A percentile compares a stretch with the other conserved stretches of the same genome.
These are phyloP conservation scores for Gymnarchus niloticus DNA, from an alignment of 2,113 vertebrate species.

Conservation along the genomic window DNA sequence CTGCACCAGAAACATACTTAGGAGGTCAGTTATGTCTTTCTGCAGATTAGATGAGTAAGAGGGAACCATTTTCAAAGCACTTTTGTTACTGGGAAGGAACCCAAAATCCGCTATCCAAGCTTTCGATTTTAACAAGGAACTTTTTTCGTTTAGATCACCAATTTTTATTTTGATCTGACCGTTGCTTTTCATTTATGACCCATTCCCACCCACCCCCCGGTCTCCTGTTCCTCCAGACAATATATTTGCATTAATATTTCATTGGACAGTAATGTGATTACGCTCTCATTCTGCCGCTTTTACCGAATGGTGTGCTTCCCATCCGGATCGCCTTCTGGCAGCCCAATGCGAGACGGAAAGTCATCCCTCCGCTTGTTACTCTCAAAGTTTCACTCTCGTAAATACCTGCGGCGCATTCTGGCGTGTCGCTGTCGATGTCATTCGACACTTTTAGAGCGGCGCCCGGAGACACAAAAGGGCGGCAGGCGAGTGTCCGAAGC, in stretches of 20 bases:
- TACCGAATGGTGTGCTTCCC: conserved; percentile 54
- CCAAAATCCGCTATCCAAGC: neutral
- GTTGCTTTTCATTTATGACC: conserved; percentile 66
- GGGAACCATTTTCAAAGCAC: neutral
- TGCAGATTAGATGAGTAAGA: neutral
- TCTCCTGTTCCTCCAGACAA: conserved; percentile 67
- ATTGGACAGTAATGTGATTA: conserved; percentile 73
- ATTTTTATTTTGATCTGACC: conserved; percentile 43
- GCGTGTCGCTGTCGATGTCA: neutral
- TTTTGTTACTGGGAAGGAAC: neutral
- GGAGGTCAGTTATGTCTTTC: neutral
- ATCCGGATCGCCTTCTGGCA: conserved; percentile 50
- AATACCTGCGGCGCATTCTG: neutral
- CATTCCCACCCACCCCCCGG: conserved; percentile 57
- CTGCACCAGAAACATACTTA: neutral
- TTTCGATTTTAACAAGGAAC: neutral
- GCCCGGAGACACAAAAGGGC: neutral
- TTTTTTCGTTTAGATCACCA: neutral
- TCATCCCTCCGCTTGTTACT: neutral
- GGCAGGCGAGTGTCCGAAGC: neutral
- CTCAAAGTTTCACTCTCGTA: too few species aligned
- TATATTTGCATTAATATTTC: conserved; percentile 74
- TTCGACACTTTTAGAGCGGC: neutral
- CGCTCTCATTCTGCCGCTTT: conserved; percentile 64
- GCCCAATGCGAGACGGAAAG: conserved; percentile 47